Evolutionary conservation across 2,888 invertebrate genomes (phyloP).

Genomic region (Cosmia trapezina): DNA sequence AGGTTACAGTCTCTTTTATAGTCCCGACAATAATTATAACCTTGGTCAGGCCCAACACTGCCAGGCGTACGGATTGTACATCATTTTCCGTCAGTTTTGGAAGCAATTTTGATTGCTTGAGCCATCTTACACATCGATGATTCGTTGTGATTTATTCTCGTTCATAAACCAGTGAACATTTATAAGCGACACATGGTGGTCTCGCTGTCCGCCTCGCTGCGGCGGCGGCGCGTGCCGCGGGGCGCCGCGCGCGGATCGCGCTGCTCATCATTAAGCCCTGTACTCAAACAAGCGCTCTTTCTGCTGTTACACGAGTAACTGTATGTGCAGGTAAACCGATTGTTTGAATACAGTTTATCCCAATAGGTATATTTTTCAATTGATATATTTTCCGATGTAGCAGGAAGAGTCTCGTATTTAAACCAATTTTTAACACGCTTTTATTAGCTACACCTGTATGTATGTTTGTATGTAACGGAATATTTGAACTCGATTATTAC

Average conservation of each 20-base stretch:
- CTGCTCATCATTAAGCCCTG: conserved; percentile 28
- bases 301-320: conserved; percentile 25
- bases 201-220: conserved; percentile 12
- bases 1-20: too few relatives aligned
- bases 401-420: not conserved
- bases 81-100: too few relatives aligned
- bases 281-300: conserved; percentile 19
- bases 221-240: conserved; percentile 49
- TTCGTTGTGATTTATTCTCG: not conserved
- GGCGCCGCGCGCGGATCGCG: conserved; percentile 22
- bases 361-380: too few relatives aligned
- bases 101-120: too few relatives aligned
- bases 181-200: too few relatives aligned
- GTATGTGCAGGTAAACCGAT: conserved; percentile 12
- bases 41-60: too few relatives aligned
- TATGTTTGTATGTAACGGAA: too few relatives aligned
- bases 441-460: too few relatives aligned
- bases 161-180: not conserved
- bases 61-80: too few relatives aligned
- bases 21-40: too few relatives aligned
- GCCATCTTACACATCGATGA: too few relatives aligned
- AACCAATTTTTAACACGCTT: not conserved
- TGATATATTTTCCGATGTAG: not conserved
- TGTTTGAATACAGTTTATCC: conserved; percentile 10
- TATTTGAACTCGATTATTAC: too few relatives aligned